A percentile compares a stretch with the other conserved stretches of the same genome.
Evolutionary conservation across 2,888 invertebrate species (phyloP).

Genomic region (Endomychus coccineus): DNA sequence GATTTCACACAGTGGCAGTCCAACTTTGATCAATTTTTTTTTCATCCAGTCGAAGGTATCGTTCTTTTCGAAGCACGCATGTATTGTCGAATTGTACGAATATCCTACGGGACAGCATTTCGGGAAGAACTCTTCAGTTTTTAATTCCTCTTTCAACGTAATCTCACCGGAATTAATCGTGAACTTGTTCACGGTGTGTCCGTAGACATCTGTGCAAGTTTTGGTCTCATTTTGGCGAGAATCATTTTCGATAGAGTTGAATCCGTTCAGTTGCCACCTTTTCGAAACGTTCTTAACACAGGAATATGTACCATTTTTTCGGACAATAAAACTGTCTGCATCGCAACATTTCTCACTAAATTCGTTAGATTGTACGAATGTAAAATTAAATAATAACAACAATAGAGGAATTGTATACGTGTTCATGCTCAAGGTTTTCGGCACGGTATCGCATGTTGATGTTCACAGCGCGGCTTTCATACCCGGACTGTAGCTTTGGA

Average conservation of each 20-base stretch:
- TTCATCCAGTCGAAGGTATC: neutral
- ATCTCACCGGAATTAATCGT: neutral
- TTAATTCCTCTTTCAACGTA: neutral
- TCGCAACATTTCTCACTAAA: constrained; percentile 12
- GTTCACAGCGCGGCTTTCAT: too few species aligned
- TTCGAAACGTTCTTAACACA: constrained; percentile 5
- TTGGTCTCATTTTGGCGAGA: constrained; percentile 1
- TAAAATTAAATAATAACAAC: too few species aligned
- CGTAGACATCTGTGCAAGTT: too few species aligned
- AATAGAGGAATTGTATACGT: too few species aligned
- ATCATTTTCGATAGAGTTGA: too few species aligned
- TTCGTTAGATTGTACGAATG: too few species aligned
- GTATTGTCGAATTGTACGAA: constrained; percentile 5
- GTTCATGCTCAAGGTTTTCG: too few species aligned
- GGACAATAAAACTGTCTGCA: neutral
- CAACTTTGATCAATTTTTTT: constrained; percentile 6
- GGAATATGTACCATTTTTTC: constrained; percentile 1
- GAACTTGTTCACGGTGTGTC: too few species aligned
- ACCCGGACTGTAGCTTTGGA: too few species aligned
- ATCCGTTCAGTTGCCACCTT: too few species aligned
- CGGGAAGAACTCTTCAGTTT: constrained; percentile 6
- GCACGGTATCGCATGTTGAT: too few species aligned
- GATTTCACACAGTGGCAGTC: constrained; percentile 6
- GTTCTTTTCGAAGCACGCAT: constrained; percentile 7
- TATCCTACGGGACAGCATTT: constrained; percentile 9